Percentiles rank a stretch among this genome's conserved stretches.
Evolutionary conservation across 2,797 vertebrate genomes (phyloP).

Genomic region (Peromyscus nudipes): DNA sequence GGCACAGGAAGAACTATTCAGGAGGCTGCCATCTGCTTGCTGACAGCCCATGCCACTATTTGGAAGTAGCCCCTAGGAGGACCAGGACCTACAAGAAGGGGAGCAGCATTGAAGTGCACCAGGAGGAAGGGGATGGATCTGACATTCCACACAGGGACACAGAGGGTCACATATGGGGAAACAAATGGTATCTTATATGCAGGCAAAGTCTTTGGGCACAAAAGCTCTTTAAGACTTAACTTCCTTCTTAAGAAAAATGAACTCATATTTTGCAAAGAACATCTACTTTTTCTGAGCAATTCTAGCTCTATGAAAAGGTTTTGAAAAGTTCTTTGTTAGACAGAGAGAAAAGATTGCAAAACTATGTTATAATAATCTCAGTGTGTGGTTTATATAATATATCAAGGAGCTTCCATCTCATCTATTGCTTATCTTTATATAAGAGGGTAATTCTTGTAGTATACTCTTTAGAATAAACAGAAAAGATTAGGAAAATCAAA

Average conservation of each 20-base stretch:
- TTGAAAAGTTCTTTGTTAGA: conserved; percentile 86
- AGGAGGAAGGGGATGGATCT: neutral
- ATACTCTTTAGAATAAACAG: conserved; percentile 68
- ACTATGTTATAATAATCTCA: conserved; percentile 77
- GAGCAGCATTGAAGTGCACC: conserved; percentile 64
- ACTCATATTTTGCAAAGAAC: conserved; percentile 81
- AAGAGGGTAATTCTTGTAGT: conserved; percentile 75
- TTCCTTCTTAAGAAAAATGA: conserved; percentile 86
- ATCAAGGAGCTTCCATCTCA: conserved; percentile 51
- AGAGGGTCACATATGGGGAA: conserved; percentile 78
- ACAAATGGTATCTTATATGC: conserved; percentile 67
- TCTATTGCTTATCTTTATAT: conserved; percentile 76
- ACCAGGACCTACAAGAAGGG: neutral
- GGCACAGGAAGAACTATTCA: neutral
- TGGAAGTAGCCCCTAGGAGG: conserved; percentile 54
- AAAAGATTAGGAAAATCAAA: conserved; percentile 72
- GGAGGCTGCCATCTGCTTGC: conserved; percentile 38
- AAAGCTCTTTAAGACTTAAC: conserved; percentile 84
- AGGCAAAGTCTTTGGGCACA: conserved; percentile 74
- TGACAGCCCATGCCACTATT: conserved; percentile 71
- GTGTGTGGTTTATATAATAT: conserved; percentile 80
- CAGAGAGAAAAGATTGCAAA: conserved; percentile 82
- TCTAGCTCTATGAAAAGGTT: conserved; percentile 72
- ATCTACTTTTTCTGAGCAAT: conserved; percentile 75
- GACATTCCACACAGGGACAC: conserved; percentile 51